A percentile compares a stretch with the other conserved stretches of the same genome.
phyloP scores from a whole-genome alignment of 1,140 invertebrate species.

The Lasaia peninsularis region DNA sequence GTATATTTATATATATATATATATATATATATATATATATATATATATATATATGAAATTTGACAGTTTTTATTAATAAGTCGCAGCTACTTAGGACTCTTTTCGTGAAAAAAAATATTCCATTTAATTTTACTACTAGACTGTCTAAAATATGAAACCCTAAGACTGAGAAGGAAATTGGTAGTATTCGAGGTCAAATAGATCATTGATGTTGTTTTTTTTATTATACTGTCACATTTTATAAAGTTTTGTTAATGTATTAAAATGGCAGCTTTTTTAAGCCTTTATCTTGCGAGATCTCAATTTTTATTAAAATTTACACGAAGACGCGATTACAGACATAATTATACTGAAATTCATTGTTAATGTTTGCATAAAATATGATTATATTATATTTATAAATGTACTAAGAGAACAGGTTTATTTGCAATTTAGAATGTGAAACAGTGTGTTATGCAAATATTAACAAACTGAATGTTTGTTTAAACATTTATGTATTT shows the following conservation, averaged over 20 bases:
- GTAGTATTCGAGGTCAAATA: conserved; percentile 31
- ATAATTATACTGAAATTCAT: neutral
- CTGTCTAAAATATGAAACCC: conserved; percentile 14
- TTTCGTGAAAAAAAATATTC: neutral
- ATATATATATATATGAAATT: neutral
- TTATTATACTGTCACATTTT: neutral
- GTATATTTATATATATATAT: no score
- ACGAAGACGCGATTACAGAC: neutral
- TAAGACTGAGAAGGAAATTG: conserved; percentile 52
- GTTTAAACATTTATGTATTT: no score
- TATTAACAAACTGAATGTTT: no score
- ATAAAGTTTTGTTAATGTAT: neutral
- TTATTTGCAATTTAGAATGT: no score
- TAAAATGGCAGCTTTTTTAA: neutral
- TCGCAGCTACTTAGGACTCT: neutral
- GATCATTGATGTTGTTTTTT: neutral
- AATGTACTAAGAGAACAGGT: no score
- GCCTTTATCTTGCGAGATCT: neutral
- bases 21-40: no score
- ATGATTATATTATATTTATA: no score
- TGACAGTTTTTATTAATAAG: neutral
- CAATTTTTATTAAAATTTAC: neutral
- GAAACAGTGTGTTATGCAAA: no score
- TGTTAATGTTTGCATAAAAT: neutral
- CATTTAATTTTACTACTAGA: neutral